Evolutionary conservation across 2,888 invertebrate species (phyloP), one percentile per base, ranked within the genome.

Genomic region (Villa cingulata): DNA sequence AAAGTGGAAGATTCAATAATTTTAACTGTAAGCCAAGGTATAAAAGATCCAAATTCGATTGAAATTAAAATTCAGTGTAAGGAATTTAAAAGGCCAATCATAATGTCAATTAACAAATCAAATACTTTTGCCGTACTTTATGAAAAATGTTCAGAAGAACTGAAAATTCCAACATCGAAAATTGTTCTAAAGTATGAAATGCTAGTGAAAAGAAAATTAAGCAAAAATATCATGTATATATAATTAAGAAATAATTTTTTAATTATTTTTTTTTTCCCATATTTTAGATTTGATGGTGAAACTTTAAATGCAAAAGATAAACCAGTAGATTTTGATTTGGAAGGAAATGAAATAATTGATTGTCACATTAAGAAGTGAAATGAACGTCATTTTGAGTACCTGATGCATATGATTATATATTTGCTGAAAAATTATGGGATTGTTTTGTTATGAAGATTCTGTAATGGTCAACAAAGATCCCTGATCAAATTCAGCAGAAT

Each of bases 271-370:
- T 17, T 17, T 37, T 37, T n/a, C n/a, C n/a, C n/a, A n/a, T n/a
- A 20, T 43, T 50, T 16, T 45, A 64, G 64, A 37, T 65, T 66
- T 51, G 66, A 66, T 53, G 65, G 66, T 16, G 66, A 66, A 12
- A 36, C 55, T 1, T 48, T 66, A 29, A 55, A 59, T 10, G 50
- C 53, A 3, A 53, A 57, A 49, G 60, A 59, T 47, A 64, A 64
- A 20, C 61, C 65, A 1, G 56, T 52, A 5, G 58, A 59, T 48
- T 57, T 63, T 23, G 64, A 64, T 7, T 58, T 66, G 48, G 65
- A 66, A 48, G 63, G 64, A 6, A 63, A 62, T 29, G 65, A 66
- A 56, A 55, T 60, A 9, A 59, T 65, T 37, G 65, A 65, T 56
- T 56, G 62, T 34, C n/a, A n/a, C n/a, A n/a, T n/a, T n/a, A n/a